These are phyloP conservation scores for Tribolium castaneum DNA, from an alignment of 1,140 invertebrate species.

Conservation along the genomic window DNA sequence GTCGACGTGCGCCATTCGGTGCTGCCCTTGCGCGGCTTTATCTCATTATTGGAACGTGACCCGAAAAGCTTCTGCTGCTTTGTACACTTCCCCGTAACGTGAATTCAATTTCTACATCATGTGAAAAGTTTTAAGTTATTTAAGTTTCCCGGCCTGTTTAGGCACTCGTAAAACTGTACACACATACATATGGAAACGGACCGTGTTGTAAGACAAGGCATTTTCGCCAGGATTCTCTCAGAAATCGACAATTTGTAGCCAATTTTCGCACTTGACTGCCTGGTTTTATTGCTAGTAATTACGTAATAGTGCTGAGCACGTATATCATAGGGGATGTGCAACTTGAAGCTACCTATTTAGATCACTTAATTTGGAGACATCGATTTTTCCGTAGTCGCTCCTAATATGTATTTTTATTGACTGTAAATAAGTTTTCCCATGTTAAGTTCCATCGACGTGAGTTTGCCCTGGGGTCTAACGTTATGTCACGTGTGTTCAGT, in stretches of 20 bases:
- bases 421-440: conserved; percentile 50
- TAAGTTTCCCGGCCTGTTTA: conserved; percentile 40
- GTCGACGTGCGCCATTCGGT: conserved; percentile 51
- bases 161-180: conserved; percentile 1
- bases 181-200: conserved; percentile 9
- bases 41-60: conserved; percentile 50
- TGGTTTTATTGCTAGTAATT: not conserved
- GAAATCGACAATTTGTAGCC: conserved; percentile 35
- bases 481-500: conserved; percentile 53
- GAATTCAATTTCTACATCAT: conserved; percentile 50
- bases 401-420: conserved; percentile 51
- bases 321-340: not conserved
- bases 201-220: not conserved
- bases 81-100: conserved; percentile 42
- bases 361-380: conserved; percentile 4
- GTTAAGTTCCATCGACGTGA: conserved; percentile 39
- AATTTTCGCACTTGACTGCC: conserved; percentile 18
- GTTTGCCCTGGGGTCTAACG: conserved; percentile 30
- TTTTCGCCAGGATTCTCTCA: not conserved
- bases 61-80: conserved; percentile 42
- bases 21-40: conserved; percentile 52
- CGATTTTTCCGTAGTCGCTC: not conserved
- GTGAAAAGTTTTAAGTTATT: conserved; percentile 52
- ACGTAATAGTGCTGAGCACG: not conserved
- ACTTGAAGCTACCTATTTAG: not conserved